These are phyloP conservation scores for Oryzias celebensis DNA, from an alignment of 2,113 vertebrate species.

Conservation along the genomic window DNA sequence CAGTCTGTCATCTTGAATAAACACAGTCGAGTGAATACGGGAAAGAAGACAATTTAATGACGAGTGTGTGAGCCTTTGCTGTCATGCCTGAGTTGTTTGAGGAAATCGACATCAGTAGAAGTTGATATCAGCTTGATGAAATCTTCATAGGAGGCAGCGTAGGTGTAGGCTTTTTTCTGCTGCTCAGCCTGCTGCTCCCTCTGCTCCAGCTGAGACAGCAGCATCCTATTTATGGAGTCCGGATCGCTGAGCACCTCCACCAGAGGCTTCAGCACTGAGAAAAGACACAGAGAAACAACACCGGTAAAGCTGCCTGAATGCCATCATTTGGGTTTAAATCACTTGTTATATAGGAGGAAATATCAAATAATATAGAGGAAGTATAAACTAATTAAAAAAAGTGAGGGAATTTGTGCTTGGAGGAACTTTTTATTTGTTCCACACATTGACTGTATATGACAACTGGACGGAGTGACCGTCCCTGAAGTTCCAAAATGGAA, in stretches of 20 bases:
- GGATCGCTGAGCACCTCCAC: conserved; percentile 95
- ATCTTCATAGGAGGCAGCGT: conserved; percentile 96
- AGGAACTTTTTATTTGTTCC: no score
- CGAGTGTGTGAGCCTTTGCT: neutral
- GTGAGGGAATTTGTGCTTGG: no score
- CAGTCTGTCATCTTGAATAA: neutral
- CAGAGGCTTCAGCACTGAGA: conserved; percentile 89
- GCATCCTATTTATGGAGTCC: conserved; percentile 94
- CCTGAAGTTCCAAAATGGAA: no score
- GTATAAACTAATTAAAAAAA: no score
- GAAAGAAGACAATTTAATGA: neutral
- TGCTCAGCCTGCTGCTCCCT: conserved; percentile 92
- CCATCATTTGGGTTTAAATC: no score
- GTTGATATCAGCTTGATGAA: conserved; percentile 98
- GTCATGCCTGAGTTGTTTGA: conserved; percentile 91
- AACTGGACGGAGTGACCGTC: no score
- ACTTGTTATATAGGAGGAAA: no score
- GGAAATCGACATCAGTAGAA: conserved; percentile 91
- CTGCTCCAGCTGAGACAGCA: conserved; percentile 92
- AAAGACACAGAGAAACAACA: no score
- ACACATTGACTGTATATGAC: no score
- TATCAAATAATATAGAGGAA: no score
- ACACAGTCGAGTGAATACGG: neutral
- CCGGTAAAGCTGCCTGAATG: no score
- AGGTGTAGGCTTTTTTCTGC: conserved; percentile 97